These are phyloP conservation scores for Drosophila silvestris DNA, from an alignment of 2,888 invertebrate genomes.

Conservation along the genomic window DNA sequence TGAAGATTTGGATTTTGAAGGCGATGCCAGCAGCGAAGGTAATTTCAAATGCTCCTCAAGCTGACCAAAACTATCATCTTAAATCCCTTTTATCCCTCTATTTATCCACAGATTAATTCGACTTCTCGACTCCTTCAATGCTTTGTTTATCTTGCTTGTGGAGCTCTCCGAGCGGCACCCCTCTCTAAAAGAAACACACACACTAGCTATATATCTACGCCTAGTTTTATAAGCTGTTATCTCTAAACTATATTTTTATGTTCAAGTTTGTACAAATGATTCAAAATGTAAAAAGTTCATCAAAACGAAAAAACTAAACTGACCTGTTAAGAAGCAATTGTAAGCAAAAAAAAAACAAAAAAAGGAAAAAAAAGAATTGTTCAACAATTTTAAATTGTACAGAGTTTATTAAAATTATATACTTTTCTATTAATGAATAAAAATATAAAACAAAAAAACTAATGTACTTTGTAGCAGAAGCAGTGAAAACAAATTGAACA, in stretches of 20 bases:
- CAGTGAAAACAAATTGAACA: not conserved
- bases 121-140: not conserved
- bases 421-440: constrained; percentile 50
- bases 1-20: constrained; percentile 52
- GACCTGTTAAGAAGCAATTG: constrained; percentile 40
- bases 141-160: not conserved
- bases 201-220: constrained; percentile 14
- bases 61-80: constrained; percentile 9
- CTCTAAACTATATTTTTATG: constrained; percentile 50
- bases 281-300: constrained; percentile 16
- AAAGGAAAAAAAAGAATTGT: constrained; percentile 53
- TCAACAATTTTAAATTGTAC: constrained; percentile 69
- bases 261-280: constrained; percentile 54
- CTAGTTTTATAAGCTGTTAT: constrained; percentile 53
- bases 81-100: constrained; percentile 23
- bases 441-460: not conserved
- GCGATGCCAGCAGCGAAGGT: constrained; percentile 64
- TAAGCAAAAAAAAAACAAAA: constrained; percentile 28
- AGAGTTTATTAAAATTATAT: constrained; percentile 43
- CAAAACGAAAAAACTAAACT: constrained; percentile 5
- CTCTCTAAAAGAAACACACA: constrained; percentile 4
- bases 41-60: constrained; percentile 25
- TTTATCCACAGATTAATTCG: constrained; percentile 47
- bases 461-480: not conserved
- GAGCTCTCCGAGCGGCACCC: not conserved